A percentile compares a stretch with the other conserved stretches of the same genome.
These are phyloP conservation scores for Acleris laterana DNA, from an alignment of 2,888 invertebrate species.

Conservation along the genomic window DNA sequence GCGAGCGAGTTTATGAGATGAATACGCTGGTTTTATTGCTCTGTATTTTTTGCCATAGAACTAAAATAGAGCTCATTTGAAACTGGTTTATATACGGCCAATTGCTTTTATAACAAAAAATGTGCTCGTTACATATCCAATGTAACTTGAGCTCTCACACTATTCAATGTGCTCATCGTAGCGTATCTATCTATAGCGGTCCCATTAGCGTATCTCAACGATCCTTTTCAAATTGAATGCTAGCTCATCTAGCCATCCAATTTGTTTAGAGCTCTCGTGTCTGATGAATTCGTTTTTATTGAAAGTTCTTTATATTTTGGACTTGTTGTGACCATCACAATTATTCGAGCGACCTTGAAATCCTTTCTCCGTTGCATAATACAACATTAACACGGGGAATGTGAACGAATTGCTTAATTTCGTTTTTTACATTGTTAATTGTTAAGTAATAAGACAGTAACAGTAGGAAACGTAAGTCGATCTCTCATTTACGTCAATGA, in stretches of 20 bases:
- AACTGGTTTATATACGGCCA: slow-evolving; percentile 14
- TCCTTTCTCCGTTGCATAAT: slow-evolving; percentile 30
- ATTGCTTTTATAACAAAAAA: slow-evolving; percentile 19
- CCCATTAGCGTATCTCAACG: slow-evolving; percentile 7
- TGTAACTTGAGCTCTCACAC: neutral
- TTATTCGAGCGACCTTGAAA: slow-evolving; percentile 26
- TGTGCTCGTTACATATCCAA: slow-evolving; percentile 9
- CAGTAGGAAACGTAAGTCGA: too few relatives aligned
- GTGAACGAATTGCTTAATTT: neutral
- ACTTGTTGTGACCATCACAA: slow-evolving; percentile 13
- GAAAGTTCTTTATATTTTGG: slow-evolving; percentile 9
- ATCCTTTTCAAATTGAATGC: slow-evolving; percentile 15
- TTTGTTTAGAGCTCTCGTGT: slow-evolving; percentile 3
- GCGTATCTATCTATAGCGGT: slow-evolving; percentile 3
- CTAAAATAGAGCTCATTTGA: slow-evolving; percentile 7
- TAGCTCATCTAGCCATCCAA: neutral
- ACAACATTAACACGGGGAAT: slow-evolving; percentile 4
- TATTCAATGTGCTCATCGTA: neutral
- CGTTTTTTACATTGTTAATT: too few relatives aligned
- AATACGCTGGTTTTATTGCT: too few relatives aligned
- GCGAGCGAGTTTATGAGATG: too few relatives aligned
- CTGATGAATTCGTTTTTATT: neutral
- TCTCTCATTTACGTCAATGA: too few relatives aligned
- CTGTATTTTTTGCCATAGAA: neutral
- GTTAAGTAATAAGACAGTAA: too few relatives aligned